Conservation (phyloP, 2,113 vertebrate species). For the Nansenia antarctica region DNA sequence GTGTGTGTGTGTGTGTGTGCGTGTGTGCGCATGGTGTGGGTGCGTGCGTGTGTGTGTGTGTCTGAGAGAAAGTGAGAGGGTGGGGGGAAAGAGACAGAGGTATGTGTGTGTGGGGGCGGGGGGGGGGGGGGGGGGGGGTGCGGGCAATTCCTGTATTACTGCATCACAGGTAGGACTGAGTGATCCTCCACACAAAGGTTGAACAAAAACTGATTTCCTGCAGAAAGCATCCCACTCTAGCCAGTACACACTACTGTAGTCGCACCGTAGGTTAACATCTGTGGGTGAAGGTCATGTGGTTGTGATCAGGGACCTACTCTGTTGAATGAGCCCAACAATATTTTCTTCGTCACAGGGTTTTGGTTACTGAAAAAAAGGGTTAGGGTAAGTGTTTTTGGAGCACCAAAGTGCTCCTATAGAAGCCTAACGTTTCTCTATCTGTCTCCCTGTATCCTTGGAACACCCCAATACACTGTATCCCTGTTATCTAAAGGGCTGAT, state of each 20-base stretch:
- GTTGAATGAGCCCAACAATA: background rate
- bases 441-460: background rate
- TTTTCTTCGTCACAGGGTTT: background rate
- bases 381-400: too few species aligned
- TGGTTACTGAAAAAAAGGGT: too few species aligned
- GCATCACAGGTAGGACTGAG: background rate
- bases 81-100: too few species aligned
- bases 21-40: background rate
- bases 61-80: background rate
- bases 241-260: background rate
- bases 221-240: background rate
- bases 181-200: too few species aligned
- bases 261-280: background rate
- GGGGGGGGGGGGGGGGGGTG: background rate
- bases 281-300: background rate
- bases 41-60: background rate
- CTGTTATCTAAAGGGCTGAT: background rate
- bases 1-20: background rate
- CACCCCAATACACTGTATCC: background rate
- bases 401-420: too few species aligned
- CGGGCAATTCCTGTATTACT: too few species aligned
- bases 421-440: too few species aligned
- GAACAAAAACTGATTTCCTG: background rate
- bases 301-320: background rate
- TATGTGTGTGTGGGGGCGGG: background rate